Evolutionary conservation across 2,888 invertebrate species (phyloP), one percentile per base, ranked within the genome.

Genomic region (Hedya salicella): DNA sequence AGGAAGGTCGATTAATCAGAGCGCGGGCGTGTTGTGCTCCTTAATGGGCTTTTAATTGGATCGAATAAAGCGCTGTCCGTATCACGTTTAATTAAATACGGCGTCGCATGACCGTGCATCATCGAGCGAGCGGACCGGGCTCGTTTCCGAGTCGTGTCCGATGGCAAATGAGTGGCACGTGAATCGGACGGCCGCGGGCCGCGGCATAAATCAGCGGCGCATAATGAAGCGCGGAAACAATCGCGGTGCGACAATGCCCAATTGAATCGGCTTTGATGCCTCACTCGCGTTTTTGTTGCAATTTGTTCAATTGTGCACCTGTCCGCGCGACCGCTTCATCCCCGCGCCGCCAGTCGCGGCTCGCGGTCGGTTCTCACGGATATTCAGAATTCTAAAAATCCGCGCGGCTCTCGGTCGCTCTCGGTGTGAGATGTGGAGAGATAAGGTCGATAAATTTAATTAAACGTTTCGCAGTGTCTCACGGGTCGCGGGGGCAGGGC

Each of bases 371-470:
- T 85, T 87, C 85, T 81, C 87, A 87, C 86, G 84, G 77, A 74
- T 77, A 79, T 75, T 69, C 78, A 80, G 81, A 85, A 88, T 89
- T 77, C 78, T 70, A 83, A 87, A 86, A 83, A 87, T 89, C 77
- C 73, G 74, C 54, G 48, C 53, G 52, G 67, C 64, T 67, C 63
- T 68, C 69, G 68, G 62, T 65, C 68, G 68, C 68, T 57, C 62
- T 48, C 69, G 62, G 79, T 75, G 80, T 77, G 83, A 82, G 85
- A 87, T 87, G 86, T 80, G 79, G 76, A 78, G 75, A 82, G 91
- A 90, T 91, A 88, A 88, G 80, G 77, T 74, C 85, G 88, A 90
- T 91, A 89, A 89, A 90, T 91, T 89, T 89, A 91, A 90, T 91
- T 85, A 90, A 89, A 87, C 77, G 82, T 86, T 82, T 80, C 78